Conservation (phyloP, 1,140 invertebrate genomes). For the Episyrphus balteatus region DNA sequence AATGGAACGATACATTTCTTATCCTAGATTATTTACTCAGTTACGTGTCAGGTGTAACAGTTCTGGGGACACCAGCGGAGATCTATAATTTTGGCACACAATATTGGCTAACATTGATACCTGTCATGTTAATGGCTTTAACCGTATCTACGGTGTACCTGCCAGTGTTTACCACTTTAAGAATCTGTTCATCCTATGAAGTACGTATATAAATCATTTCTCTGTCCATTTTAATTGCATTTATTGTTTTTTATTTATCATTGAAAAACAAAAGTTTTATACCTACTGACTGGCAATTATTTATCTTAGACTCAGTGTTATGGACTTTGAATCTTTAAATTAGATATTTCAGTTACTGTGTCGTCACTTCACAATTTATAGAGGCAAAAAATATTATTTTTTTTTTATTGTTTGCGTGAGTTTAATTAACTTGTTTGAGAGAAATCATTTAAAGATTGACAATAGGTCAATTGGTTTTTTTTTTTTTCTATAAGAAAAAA, state of each 20-base stretch:
- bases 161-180: constrained; percentile 69
- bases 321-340: background rate
- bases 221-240: background rate
- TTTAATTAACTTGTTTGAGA: no score
- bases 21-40: constrained; percentile 35
- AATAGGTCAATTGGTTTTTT: no score
- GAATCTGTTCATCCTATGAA: constrained; percentile 74
- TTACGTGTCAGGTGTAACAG: constrained; percentile 80
- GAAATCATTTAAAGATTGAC: no score
- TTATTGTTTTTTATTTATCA: background rate
- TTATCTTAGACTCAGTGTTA: background rate
- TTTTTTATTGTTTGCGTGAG: no score
- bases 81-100: constrained; percentile 77
- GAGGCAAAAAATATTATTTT: background rate
- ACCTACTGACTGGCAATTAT: background rate
- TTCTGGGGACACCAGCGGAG: constrained; percentile 78
- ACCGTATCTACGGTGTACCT: constrained; percentile 62
- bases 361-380: no score
- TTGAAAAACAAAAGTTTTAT: background rate
- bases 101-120: constrained; percentile 63
- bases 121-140: constrained; percentile 52
- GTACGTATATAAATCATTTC: constrained; percentile 37
- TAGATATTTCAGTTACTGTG: no score
- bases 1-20: constrained; percentile 4
- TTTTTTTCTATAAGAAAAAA: no score